Base-by-base conservation (phyloP, 2,797 vertebrate genomes). In the Acipenser transmontanus region DNA sequence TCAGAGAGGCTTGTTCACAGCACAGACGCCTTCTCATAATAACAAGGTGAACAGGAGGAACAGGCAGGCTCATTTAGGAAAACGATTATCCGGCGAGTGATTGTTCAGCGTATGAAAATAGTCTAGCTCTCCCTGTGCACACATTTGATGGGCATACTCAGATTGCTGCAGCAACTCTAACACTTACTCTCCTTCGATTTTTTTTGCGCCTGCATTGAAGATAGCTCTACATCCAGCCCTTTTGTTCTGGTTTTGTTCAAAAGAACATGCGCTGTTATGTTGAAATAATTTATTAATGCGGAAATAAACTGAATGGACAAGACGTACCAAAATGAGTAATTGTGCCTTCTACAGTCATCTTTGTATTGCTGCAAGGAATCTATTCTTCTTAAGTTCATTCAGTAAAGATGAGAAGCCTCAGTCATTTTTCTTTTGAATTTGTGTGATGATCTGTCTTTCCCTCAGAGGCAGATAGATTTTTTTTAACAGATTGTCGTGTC, bases 1-100 rank as follows among this genome's bases (percentile, higher is more conserved):
- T 87, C 84, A 82, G 69, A 52, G 66, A 72, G 65, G 65, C 49
- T 51, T 61, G 34, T 71, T 52, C 51, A 66, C 71, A 70, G 70
- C 66, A 60, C 20, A 12, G 13, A 68, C 56, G 67, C 48, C 14
- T 17, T 52, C 4, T 62, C 34, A 47, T 67, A 62, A 61, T 49
- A 52, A 61, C 49, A 49, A 14, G 49, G 10, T 11, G 11, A 34
- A 50, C 48, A 13, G 62, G 66, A 67, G 57, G 66, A 34, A 63
- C 14, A 47, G n/a, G 49, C 12, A 48, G 50, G 12, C 13, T 49
- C 51, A 59, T 62, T 72, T 73, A 52, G 52, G 17, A 62, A 62
- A 50, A 49, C 7, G 34, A 67, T 64, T 64, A 48, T 61, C 49
- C 9, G 47, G 7, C 48, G 48, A 14, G 61, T 49, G 34, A 59